phyloP scores from a whole-genome alignment of 2,797 vertebrate genomes.

The Aselliscus stoliczkanus region DNA sequence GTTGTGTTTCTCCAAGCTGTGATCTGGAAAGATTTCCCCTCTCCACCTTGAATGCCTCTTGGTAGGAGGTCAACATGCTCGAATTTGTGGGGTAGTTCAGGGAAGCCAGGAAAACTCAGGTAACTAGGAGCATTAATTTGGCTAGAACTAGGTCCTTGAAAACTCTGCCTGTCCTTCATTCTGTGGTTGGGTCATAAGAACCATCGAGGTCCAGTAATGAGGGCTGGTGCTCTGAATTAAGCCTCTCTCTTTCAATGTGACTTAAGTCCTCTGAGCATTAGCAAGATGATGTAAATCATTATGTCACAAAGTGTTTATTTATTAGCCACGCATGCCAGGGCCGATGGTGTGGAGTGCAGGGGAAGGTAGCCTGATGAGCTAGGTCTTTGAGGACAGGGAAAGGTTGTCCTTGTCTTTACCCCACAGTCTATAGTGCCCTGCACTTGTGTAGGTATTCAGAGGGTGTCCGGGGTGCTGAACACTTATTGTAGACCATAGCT shows the following conservation, averaged over 20 bases:
- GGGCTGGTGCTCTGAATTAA: neutral
- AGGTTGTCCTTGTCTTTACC: neutral
- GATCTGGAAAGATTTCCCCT: neutral
- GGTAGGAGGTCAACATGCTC: neutral
- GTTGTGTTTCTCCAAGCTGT: neutral
- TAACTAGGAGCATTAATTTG: neutral
- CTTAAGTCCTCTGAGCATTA: conserved; percentile 16
- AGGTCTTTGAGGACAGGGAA: neutral
- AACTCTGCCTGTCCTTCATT: neutral
- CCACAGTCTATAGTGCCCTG: neutral
- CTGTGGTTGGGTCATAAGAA: neutral
- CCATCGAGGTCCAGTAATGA: neutral
- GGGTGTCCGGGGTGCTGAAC: neutral
- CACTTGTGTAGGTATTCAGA: neutral
- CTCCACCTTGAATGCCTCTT: neutral
- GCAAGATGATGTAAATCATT: neutral
- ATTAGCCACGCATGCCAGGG: neutral
- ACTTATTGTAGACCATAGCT: neutral
- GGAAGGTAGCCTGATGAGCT: neutral
- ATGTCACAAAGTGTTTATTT: neutral
- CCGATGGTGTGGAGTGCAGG: neutral
- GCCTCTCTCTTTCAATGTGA: neutral
- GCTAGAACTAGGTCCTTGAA: neutral
- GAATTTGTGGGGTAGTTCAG: neutral
- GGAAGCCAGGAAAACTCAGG: neutral